Evolutionary conservation across 2,888 invertebrate genomes (phyloP).

Genomic region (Plusia festucae): DNA sequence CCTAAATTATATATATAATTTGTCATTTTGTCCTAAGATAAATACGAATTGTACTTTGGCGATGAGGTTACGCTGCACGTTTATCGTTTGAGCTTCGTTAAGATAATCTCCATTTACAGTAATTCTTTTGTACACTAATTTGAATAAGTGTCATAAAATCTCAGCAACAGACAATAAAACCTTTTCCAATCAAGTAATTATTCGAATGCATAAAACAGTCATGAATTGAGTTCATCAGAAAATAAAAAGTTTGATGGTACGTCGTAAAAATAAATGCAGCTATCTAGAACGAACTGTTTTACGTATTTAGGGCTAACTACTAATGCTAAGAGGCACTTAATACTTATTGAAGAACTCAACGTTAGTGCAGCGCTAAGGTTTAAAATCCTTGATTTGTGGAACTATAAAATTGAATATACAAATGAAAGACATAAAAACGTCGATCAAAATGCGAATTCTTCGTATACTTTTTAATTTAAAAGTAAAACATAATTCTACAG

Average conservation of each 20-base stretch:
- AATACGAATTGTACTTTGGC: constrained; percentile 56
- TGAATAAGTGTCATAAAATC: constrained; percentile 51
- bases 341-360: constrained; percentile 37
- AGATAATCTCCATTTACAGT: constrained; percentile 57
- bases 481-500: no score
- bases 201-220: constrained; percentile 48
- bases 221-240: constrained; percentile 45
- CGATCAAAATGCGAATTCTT: neutral
- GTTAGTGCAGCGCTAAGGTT: constrained; percentile 33
- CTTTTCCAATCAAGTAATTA: constrained; percentile 48
- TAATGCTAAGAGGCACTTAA: constrained; percentile 46
- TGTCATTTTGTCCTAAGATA: constrained; percentile 71
- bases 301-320: constrained; percentile 48
- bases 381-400: constrained; percentile 33
- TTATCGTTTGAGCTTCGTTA: constrained; percentile 51
- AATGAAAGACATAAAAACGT: constrained; percentile 17
- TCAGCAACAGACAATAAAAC: constrained; percentile 35
- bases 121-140: constrained; percentile 48
- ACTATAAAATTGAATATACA: constrained; percentile 15
- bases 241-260: constrained; percentile 46
- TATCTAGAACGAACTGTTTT: constrained; percentile 48
- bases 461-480: neutral
- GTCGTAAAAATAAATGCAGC: constrained; percentile 57
- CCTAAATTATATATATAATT: constrained; percentile 76
- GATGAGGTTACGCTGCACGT: constrained; percentile 62